Base-by-base conservation (phyloP, 92 coral and sea anemone genomes). In the Umimayanthus kanabou region DNA sequence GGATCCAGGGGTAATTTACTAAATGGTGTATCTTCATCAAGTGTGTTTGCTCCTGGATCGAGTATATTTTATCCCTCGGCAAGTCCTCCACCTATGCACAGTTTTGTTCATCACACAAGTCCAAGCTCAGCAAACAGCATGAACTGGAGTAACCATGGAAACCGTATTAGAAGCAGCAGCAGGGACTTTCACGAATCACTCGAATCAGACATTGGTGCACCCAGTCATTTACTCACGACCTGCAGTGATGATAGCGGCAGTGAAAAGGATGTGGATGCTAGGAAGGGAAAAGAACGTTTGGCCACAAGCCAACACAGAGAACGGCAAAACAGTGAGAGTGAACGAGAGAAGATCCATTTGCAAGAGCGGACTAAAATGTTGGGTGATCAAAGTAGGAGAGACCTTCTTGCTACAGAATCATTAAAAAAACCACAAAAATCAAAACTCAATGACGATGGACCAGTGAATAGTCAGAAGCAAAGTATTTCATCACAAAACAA, bases 51-150 rank as follows among this genome's bases (percentile, higher is more conserved):
- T 49, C 89, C 96, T 49, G 98, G 98, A 1, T 95, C 98, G 69
- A 94, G 98, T 70, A 95, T 95, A 72, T 95, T 95, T 86, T 95
- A 95, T 42, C 98, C 98, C 4, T 95, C 96, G 4, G 40, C 98
- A 71, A 95, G 89, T 83, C 91, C 98, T 15, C 90, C 93, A 37
- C 93, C 98, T 70, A 87, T 95, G 81, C 98, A 93, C 74, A 83
- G 93, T 70, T 95, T 91, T 88, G 88, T 90, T 20, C 98, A 91
- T 57, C 98, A 95, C 73, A 75, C 93, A 61, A 90, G 95, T 73
- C 93, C 95, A 33, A 90, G 80, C 18, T 71, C 93, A 0, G 87
- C 89, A 16, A 87, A 88, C 61, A 88, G 92, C 80, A 70, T 91
- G 85, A 93, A 91, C 81, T 91, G 91, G 90, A 86, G 93, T 85